Conservation (phyloP, 2,797 vertebrate species). For the Myotis planiceps region DNA sequence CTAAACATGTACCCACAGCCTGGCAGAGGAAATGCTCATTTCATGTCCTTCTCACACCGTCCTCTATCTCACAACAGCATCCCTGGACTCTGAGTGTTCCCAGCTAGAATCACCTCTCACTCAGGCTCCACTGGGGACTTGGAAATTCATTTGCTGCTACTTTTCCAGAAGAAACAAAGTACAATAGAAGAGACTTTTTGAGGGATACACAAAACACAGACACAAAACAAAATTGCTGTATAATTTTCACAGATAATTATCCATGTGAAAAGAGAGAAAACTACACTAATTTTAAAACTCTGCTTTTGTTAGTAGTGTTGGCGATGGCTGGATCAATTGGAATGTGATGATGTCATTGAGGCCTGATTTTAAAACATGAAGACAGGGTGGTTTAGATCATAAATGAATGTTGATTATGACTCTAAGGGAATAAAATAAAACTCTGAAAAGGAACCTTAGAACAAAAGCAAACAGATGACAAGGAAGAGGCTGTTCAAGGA, state of each 20-base stretch:
- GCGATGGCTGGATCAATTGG: not conserved
- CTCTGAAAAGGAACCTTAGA: not conserved
- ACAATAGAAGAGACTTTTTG: not conserved
- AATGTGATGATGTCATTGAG: not conserved
- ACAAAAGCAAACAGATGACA: not conserved
- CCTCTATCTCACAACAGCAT: not conserved
- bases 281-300: not conserved
- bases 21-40: not conserved
- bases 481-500: not conserved
- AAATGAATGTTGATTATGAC: not conserved
- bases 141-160: not conserved
- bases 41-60: not conserved
- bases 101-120: not conserved
- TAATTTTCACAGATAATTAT: constrained; percentile 12
- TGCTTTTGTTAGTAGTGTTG: not conserved
- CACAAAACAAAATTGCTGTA: not conserved
- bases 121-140: not conserved
- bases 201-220: not conserved
- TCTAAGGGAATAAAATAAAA: not conserved
- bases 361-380: not conserved
- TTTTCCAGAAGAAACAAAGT: not conserved
- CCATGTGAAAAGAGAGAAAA: not conserved
- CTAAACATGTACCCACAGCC: not conserved
- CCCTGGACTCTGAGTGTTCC: not conserved
- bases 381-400: not conserved